Conservation (phyloP, 2,113 vertebrate genomes). For the Hyperopisus bebe region DNA sequence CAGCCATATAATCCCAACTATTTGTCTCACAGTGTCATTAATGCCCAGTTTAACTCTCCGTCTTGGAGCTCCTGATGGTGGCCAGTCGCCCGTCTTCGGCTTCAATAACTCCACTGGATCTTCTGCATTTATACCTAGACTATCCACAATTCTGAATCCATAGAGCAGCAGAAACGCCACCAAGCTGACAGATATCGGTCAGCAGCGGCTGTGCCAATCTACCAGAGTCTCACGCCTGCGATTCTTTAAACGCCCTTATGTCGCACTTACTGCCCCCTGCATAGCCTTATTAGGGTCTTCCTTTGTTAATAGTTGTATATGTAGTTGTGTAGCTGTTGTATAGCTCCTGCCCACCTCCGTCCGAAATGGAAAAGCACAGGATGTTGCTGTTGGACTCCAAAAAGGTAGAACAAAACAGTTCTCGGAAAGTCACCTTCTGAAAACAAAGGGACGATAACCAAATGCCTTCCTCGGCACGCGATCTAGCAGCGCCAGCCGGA, state of each 20-base stretch:
- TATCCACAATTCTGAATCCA: background rate
- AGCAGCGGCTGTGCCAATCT: background rate
- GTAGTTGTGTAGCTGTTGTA: background rate
- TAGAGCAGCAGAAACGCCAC: background rate
- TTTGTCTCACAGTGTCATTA: background rate
- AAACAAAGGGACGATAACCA: background rate
- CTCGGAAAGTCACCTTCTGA: no score
- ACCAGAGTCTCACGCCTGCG: background rate
- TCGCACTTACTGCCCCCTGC: background rate
- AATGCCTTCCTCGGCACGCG: background rate
- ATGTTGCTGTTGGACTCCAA: slow-evolving; percentile 26
- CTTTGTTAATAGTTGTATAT: background rate
- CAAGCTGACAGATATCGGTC: background rate
- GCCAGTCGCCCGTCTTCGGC: background rate
- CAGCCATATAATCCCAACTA: background rate
- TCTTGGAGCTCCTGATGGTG: background rate
- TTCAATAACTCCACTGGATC: background rate
- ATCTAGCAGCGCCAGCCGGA: background rate
- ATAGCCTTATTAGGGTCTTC: background rate
- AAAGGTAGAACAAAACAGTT: slow-evolving; percentile 29
- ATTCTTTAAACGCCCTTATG: background rate
- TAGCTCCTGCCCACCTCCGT: background rate
- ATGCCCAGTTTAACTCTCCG: background rate
- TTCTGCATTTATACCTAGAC: background rate
- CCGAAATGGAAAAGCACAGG: background rate